Evolutionary conservation across 2,113 vertebrate species (phyloP), one percentile per base, ranked within the genome.

Genomic region (Ailuropoda melanoleuca): DNA sequence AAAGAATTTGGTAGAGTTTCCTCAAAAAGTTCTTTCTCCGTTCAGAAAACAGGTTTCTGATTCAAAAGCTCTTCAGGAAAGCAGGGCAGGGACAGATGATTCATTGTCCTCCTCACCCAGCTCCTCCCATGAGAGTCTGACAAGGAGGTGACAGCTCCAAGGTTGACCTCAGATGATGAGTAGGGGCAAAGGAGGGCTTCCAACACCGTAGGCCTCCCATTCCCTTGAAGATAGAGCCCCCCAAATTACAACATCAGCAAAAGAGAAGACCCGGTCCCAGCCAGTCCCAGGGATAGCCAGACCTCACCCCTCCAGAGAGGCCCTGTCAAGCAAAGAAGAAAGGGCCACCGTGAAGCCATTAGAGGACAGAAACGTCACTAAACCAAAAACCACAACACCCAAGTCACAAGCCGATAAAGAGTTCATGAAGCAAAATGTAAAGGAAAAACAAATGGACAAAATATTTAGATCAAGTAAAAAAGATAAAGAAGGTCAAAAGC

Each of bases 81-180:
- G 13, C 70, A 86, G 89, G 1, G 75, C 89, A 60, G 53, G 19
- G 53, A 78, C 0, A 5, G 34, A 68, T 8, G 64, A 68, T 18
- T 18, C 64, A 68, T n/a, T 1, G 0, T 18, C 64, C 3, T 68
- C 34, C 5, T 68, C 34, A 0, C 99, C 99, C 72, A 98, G 97
- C 93, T 98, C 98, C 84, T 99, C 99, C 0, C 98, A 98, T 37
- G 98, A 8, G 99, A 98, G 90, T 99, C 99, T 0, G 99, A 99
- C 1, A 98, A 98, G 5, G 99, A 98, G 93, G 60, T 3, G 39
- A 4, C 12, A 2, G 3, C 82, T 90, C 97, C 50, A 6, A 81
- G 93, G 83, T 55, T 81, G 48, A 2, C 75, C 86, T 21, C 91
- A 0, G 4, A 83, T 11, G 37, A 12, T n/a, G 0, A 1, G 31